Evolutionary conservation across 2,888 invertebrate species (phyloP).

Genomic region (Mystacides longicornis): DNA sequence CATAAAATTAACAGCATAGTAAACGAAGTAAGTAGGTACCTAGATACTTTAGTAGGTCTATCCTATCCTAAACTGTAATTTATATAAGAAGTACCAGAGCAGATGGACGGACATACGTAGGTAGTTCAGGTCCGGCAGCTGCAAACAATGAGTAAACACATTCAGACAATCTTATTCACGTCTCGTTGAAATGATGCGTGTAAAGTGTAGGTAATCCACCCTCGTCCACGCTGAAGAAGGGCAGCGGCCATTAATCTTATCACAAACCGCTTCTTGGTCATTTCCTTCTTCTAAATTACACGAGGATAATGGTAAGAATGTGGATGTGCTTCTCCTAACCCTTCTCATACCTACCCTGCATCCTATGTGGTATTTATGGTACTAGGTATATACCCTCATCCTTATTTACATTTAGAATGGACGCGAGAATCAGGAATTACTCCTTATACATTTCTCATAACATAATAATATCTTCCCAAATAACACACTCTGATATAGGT

Average conservation of each 20-base stretch:
- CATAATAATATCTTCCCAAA: too few relatives aligned
- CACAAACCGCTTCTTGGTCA: not conserved
- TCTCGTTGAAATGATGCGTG: conserved; percentile 1
- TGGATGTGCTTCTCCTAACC: too few relatives aligned
- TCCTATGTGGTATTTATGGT: not conserved
- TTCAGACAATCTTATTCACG: not conserved
- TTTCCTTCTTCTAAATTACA: conserved; percentile 2
- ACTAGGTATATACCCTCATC: not conserved
- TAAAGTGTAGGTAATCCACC: not conserved
- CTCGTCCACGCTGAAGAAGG: not conserved
- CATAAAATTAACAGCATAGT: too few relatives aligned
- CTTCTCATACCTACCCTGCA: not conserved
- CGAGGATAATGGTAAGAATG: not conserved
- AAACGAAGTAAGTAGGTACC: too few relatives aligned
- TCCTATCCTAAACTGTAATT: too few relatives aligned
- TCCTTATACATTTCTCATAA: too few relatives aligned
- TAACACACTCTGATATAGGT: too few relatives aligned
- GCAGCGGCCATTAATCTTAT: conserved; percentile 9
- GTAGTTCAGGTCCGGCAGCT: not conserved
- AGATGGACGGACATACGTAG: too few relatives aligned
- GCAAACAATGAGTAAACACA: not conserved
- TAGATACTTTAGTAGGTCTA: too few relatives aligned
- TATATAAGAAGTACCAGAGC: too few relatives aligned
- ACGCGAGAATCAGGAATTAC: not conserved
- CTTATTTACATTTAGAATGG: not conserved